Evolutionary conservation across 2,113 vertebrate genomes (phyloP).

Genomic region (Leptobrachium ailaonicum): DNA sequence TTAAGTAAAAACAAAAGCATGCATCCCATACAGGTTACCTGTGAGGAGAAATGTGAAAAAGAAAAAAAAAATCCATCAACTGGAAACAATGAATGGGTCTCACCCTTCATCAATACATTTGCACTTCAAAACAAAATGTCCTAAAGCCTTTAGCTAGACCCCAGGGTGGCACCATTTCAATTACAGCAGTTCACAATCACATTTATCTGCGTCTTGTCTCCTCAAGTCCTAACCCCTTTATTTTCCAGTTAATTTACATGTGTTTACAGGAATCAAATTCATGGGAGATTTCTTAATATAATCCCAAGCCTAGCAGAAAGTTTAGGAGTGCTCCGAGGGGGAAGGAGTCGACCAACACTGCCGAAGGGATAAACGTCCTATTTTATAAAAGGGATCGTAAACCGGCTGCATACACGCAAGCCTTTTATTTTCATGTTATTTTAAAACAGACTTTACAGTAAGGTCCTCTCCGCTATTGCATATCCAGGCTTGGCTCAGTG

Average conservation of each 20-base stretch:
- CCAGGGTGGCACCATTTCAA: constrained; percentile 72
- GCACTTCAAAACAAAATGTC: constrained; percentile 71
- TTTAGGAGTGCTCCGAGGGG: too few relatives aligned
- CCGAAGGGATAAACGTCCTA: too few relatives aligned
- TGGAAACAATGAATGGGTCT: constrained; percentile 74
- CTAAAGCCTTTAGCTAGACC: constrained; percentile 73
- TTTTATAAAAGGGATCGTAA: too few relatives aligned
- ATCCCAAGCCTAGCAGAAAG: not conserved
- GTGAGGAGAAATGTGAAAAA: constrained; percentile 76
- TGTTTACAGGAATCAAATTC: not conserved
- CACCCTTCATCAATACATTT: constrained; percentile 75
- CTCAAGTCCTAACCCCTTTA: constrained; percentile 45
- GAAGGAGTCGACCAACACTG: too few relatives aligned
- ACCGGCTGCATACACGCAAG: too few relatives aligned
- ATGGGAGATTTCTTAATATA: not conserved
- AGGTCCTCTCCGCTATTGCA: too few relatives aligned
- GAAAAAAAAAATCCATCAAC: constrained; percentile 73
- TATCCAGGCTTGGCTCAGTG: too few relatives aligned
- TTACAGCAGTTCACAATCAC: constrained; percentile 68
- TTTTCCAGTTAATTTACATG: not conserved
- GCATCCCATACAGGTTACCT: constrained; percentile 76
- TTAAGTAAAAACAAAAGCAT: constrained; percentile 85
- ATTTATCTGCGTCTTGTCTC: constrained; percentile 76
- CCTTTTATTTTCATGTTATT: too few relatives aligned
- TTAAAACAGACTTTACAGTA: too few relatives aligned